phyloP scores from a whole-genome alignment of 2,113 vertebrate species.

The Pygathrix nemaeus region DNA sequence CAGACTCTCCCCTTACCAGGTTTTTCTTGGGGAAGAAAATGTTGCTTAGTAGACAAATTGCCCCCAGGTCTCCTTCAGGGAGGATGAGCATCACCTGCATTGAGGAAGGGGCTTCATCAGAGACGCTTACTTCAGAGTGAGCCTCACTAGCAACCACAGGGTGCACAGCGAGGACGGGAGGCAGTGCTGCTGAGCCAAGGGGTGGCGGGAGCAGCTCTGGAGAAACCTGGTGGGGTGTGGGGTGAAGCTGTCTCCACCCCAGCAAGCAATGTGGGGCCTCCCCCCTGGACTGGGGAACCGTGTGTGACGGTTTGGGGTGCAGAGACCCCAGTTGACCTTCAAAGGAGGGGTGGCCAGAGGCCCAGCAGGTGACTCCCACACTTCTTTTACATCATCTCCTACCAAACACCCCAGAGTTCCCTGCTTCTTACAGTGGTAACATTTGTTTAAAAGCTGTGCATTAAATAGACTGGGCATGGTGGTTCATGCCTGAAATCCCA shows the following conservation, averaged over 20 bases:
- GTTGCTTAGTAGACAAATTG: background rate
- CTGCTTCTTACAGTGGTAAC: background rate
- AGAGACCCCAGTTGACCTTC: background rate
- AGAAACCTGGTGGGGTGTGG: background rate
- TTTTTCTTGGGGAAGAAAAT: background rate
- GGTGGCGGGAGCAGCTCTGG: background rate
- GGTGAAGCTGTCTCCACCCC: background rate
- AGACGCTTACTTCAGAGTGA: background rate
- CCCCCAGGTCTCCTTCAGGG: background rate
- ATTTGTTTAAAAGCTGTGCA: background rate
- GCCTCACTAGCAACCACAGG: background rate
- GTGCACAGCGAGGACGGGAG: background rate
- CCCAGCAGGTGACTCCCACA: background rate
- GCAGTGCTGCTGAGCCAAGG: background rate
- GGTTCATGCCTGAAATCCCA: no score
- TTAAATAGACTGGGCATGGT: background rate
- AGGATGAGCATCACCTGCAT: background rate
- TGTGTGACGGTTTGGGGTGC: fast-evolving
- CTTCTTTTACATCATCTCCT: background rate
- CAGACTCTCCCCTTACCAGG: background rate
- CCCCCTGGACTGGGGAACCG: no score
- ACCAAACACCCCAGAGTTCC: background rate
- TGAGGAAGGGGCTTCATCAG: background rate
- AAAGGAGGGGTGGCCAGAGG: background rate
- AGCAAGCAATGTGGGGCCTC: background rate